These are phyloP conservation scores for Gorsachius magnificus DNA, from an alignment of 2,797 vertebrate genomes.

Conservation along the genomic window DNA sequence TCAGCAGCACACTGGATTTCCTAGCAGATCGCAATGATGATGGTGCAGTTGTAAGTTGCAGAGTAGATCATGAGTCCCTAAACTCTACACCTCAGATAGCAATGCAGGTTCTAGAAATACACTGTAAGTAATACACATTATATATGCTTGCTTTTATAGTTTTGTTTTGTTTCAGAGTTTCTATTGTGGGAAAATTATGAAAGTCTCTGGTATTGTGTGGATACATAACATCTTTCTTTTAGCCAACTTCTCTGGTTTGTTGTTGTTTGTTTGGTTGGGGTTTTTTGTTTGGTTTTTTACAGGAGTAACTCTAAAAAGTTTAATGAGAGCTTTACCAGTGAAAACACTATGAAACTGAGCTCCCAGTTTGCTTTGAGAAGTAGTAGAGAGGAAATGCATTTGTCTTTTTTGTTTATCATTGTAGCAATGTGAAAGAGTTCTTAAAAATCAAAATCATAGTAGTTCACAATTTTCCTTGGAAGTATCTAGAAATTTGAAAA, in stretches of 20 bases:
- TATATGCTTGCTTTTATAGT: not conserved
- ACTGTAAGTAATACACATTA: constrained; percentile 88
- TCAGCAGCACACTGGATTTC: constrained; percentile 90
- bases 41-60: constrained; percentile 91
- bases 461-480: not conserved
- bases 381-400: not conserved
- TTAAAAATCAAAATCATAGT: not conserved
- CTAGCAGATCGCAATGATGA: constrained; percentile 91
- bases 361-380: not conserved
- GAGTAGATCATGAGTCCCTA: constrained; percentile 93
- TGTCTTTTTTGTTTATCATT: not conserved
- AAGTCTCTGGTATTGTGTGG: not conserved
- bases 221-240: not conserved
- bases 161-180: not conserved
- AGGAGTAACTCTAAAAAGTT: not conserved
- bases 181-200: not conserved
- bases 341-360: not conserved
- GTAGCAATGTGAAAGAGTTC: not conserved
- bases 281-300: not conserved
- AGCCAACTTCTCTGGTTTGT: not conserved
- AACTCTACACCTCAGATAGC: constrained; percentile 91
- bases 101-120: constrained; percentile 96
- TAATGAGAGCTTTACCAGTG: not conserved
- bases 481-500: not conserved
- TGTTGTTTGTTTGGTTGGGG: not conserved